Evolutionary conservation across 2,113 vertebrate genomes (phyloP).

Genomic region (Datnioides undecimradiatus): DNA sequence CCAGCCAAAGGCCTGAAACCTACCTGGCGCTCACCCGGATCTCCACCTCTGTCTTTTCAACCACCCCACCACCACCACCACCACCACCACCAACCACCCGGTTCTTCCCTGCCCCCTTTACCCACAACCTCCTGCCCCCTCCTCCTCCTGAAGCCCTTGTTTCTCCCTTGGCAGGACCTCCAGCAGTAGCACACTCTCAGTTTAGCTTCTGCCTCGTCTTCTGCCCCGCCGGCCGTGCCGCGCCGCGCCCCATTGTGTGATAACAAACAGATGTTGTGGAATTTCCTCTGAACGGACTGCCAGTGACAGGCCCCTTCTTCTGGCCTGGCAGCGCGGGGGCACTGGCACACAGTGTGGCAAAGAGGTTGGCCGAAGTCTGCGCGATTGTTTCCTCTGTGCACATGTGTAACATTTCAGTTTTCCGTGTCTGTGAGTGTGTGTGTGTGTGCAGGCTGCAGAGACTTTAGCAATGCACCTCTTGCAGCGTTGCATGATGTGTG

Average conservation of each 20-base stretch:
- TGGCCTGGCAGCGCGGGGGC: conserved; percentile 77
- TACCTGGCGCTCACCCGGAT: conserved; percentile 66
- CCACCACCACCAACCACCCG: conserved; percentile 1
- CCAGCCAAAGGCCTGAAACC: conserved; percentile 59
- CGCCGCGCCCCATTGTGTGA: conserved; percentile 84
- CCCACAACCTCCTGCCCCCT: too few species aligned
- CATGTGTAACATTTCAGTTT: conserved; percentile 36
- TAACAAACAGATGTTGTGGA: conserved; percentile 96
- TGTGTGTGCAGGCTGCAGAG: conserved; percentile 5
- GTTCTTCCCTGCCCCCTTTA: too few species aligned
- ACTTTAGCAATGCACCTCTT: conserved; percentile 9
- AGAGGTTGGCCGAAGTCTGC: conserved; percentile 43
- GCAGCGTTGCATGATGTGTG: not conserved
- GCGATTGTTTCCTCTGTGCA: conserved; percentile 46
- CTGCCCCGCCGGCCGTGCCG: conserved; percentile 61
- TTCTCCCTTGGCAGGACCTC: conserved; percentile 69
- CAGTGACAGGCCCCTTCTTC: conserved; percentile 85
- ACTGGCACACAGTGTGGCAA: conserved; percentile 83
- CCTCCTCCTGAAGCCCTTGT: conserved; percentile 28
- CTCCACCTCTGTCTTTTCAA: conserved; percentile 50
- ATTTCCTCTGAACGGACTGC: conserved; percentile 90
- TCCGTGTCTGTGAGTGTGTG: not conserved
- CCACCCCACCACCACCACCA: not conserved
- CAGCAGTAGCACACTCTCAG: conserved; percentile 48
- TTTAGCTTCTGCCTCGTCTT: conserved; percentile 67